These are phyloP conservation scores for Drosophila subobscura DNA, from an alignment of 1,140 invertebrate genomes.

Conservation along the genomic window DNA sequence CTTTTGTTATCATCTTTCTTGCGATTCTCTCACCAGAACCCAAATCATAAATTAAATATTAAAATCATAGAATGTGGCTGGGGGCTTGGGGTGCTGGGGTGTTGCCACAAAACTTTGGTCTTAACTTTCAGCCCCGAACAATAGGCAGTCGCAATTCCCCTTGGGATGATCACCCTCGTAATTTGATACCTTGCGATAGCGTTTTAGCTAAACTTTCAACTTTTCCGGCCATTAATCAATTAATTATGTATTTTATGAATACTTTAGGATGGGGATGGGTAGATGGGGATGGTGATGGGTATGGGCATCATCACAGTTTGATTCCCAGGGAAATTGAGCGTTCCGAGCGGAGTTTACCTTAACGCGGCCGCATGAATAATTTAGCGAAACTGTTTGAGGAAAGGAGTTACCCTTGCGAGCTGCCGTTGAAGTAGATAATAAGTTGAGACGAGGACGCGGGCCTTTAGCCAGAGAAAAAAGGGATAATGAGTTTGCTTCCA, in stretches of 20 bases:
- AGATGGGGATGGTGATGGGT: slow-evolving; percentile 24
- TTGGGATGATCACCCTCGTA: slow-evolving; percentile 14
- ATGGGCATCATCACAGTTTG: slow-evolving; percentile 39
- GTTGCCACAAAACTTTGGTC: slow-evolving; percentile 40
- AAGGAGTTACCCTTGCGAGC: slow-evolving; percentile 50
- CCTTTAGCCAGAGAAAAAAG: slow-evolving; percentile 33
- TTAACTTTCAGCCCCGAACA: slow-evolving; percentile 38
- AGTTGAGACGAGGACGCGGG: slow-evolving; percentile 35
- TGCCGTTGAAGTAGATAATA: slow-evolving; percentile 65
- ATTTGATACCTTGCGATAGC: slow-evolving; percentile 67
- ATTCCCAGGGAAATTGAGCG: slow-evolving; percentile 21
- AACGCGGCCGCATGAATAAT: slow-evolving; percentile 69
- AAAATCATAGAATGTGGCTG: slow-evolving; percentile 6
- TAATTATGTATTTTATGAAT: slow-evolving; percentile 81
- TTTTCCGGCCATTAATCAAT: slow-evolving; percentile 77
- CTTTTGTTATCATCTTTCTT: no score
- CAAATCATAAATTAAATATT: slow-evolving; percentile 33
- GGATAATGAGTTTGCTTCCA: slow-evolving; percentile 65
- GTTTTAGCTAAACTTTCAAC: slow-evolving; percentile 64
- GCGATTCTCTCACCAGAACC: no score
- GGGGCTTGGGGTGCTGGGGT: no score
- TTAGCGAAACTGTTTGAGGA: slow-evolving; percentile 40
- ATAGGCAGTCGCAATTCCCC: slow-evolving; percentile 26
- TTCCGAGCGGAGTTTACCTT: slow-evolving; percentile 50
- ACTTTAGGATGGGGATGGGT: slow-evolving; percentile 54